Percentiles rank a stretch among this genome's conserved stretches.
phyloP scores from a whole-genome alignment of 2,113 vertebrate genomes.

The Eulacestoma nigropectus region DNA sequence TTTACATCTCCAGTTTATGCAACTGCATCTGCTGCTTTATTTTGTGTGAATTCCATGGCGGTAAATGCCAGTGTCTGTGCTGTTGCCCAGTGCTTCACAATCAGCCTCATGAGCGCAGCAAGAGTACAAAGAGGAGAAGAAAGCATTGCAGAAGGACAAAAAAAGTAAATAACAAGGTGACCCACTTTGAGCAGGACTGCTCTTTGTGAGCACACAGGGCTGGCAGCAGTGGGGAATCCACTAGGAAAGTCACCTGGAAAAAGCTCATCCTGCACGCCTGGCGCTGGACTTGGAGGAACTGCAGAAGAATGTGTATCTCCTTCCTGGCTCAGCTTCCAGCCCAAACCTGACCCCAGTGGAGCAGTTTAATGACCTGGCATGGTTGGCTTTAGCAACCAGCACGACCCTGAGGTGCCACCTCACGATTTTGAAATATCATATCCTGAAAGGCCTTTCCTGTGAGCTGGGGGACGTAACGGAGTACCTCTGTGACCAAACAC shows the following conservation, averaged over 20 bases:
- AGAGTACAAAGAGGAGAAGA: not conserved
- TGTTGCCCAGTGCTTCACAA: not conserved
- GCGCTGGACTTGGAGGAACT: not conserved
- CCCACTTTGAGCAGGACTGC: not conserved
- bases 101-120: not conserved
- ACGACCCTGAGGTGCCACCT: not conserved
- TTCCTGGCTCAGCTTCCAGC: not conserved
- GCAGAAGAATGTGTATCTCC: fast-evolving
- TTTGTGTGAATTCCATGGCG: not conserved
- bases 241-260: not conserved
- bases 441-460: not conserved
- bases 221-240: not conserved
- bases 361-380: fast-evolving
- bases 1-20: not conserved
- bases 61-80: not conserved
- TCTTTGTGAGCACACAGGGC: not conserved
- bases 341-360: not conserved
- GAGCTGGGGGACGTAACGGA: fast-evolving
- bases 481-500: fast-evolving
- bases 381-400: not conserved
- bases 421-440: not conserved
- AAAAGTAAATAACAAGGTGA: not conserved
- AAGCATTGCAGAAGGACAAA: not conserved
- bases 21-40: not conserved
- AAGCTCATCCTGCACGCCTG: not conserved